A percentile compares a stretch with the other conserved stretches of the same genome.
phyloP scores from a whole-genome alignment of 2,113 vertebrate species.

The Sitta europaea region DNA sequence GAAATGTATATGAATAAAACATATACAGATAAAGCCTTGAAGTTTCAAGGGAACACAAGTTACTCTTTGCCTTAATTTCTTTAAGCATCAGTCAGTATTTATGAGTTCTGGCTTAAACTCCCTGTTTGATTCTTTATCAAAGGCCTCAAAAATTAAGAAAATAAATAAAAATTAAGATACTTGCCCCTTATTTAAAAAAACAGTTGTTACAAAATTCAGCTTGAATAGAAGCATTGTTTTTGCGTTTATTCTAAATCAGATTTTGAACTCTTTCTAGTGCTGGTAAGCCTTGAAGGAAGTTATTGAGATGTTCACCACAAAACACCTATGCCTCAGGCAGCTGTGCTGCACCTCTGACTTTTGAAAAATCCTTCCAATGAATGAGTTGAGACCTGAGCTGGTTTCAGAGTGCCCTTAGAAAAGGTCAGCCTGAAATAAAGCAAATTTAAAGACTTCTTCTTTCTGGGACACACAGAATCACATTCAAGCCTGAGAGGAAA shows the following conservation, averaged over 20 bases:
- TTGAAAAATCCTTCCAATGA: neutral
- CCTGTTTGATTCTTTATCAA: neutral
- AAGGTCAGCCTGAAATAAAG: neutral
- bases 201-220: neutral
- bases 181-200: neutral
- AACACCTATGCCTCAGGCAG: neutral
- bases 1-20: neutral
- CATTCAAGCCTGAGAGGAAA: conserved; percentile 36
- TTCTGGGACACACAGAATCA: neutral
- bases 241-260: neutral
- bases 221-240: neutral
- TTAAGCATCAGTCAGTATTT: neutral
- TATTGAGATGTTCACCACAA: neutral
- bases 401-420: neutral
- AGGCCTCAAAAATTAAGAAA: neutral
- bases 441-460: neutral
- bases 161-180: neutral
- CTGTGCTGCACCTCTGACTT: neutral
- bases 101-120: neutral
- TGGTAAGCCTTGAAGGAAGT: neutral
- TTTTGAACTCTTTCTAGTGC: neutral
- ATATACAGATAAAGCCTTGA: neutral
- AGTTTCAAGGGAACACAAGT: neutral
- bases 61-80: neutral
- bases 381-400: neutral